phyloP scores from a whole-genome alignment of 2,113 vertebrate species.

The Plotosus lineatus region DNA sequence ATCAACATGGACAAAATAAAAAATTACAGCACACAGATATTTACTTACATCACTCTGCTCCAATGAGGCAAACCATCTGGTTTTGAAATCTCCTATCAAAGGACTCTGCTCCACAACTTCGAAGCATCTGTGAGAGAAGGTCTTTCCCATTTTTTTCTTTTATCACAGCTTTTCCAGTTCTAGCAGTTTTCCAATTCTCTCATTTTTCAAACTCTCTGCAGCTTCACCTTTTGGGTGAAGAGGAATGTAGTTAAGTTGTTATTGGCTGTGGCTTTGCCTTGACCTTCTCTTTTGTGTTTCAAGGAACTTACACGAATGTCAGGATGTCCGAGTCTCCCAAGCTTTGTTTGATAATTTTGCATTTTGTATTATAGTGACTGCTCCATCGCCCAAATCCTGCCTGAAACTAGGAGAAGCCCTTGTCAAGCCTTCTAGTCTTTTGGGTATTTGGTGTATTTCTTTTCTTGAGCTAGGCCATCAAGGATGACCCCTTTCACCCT shows the following conservation, averaged over 20 bases:
- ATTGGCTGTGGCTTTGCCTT: conserved; percentile 44
- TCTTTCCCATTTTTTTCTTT: conserved; percentile 45
- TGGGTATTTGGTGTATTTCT: conserved; percentile 48
- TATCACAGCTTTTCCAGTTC: background rate
- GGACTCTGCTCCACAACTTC: conserved; percentile 35
- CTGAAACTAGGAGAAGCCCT: conserved; percentile 46
- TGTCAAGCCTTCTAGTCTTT: conserved; percentile 38
- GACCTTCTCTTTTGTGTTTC: conserved; percentile 42
- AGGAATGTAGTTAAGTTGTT: conserved; percentile 35
- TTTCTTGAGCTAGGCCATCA: conserved; percentile 43
- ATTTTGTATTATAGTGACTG: conserved; percentile 45
- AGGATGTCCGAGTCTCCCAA: conserved; percentile 30
- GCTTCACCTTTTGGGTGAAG: background rate
- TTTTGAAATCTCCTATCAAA: conserved; percentile 24
- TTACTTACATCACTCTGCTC: background rate
- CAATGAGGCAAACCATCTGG: background rate
- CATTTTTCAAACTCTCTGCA: background rate
- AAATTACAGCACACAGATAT: background rate
- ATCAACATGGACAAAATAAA: no score
- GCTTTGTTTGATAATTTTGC: conserved; percentile 41
- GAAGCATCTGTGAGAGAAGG: conserved; percentile 34
- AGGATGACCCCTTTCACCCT: conserved; percentile 25
- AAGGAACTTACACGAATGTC: conserved; percentile 48
- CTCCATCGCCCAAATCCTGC: conserved; percentile 46
- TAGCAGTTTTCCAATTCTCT: background rate